Base-by-base conservation (phyloP, 2,888 invertebrate genomes). In the Tenthredo mesomela region DNA sequence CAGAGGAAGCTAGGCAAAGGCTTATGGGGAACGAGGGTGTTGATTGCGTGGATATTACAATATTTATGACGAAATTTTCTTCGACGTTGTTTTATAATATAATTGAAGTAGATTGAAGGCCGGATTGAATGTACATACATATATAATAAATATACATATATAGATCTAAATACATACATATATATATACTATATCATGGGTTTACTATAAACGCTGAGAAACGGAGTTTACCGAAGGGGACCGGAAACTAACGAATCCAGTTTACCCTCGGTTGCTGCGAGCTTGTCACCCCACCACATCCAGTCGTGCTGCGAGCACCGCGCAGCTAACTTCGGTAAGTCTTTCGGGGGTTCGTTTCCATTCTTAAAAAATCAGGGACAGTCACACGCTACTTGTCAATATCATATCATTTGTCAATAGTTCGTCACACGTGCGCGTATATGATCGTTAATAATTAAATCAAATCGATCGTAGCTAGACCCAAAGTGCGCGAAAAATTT, bases 261-360 rank as follows among this genome's bases (percentile, higher is more conserved):
- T 84, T 88, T 87, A 88, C 88, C 88, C 88, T 87, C 87, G 85
- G 84, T 87, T 86, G 82, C 77, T 75, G 86, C 86, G 73, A 85
- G 85, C 86, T 86, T 87, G 86, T 87, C 89, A 88, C 89, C 90
- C 90, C 90, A 87, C 90, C 90, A 90, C 88, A 91, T 91, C 90
- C 92, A 92, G 92, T 92, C 90, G 90, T 90, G 91, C 91, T 91
- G 90, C 91, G 92, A 92, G 90, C 91, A 92, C 90, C 90, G 89
- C 87, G 88, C 88, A 87, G 91, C 88, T 89, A 88, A 90, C 88
- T 89, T 90, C 88, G 88, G 54, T 61, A 29, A 71, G 82, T 78
- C 67, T 75, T 85, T 86, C 50, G 88, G 65, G 78, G 85, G 84
- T 86, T 86, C n/a, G 37, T 4, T 58, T 25, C 50, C 0, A 18